Conservation (phyloP, 2,888 invertebrate genomes). For the Clunio marinus region DNA sequence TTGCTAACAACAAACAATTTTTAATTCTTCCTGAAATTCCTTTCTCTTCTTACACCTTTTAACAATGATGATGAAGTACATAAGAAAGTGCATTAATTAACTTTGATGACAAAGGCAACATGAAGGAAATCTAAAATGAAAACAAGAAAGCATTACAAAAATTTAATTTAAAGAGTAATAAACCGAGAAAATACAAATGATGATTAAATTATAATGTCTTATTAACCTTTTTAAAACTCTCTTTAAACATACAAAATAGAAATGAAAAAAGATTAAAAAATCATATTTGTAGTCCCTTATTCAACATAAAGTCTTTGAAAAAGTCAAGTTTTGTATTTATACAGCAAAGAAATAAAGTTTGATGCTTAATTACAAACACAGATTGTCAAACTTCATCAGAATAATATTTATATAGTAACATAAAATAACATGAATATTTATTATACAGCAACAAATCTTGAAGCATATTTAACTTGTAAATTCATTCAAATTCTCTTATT, state of each 20-base stretch:
- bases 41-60: neutral
- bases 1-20: conserved; percentile 14
- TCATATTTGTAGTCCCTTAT: too few relatives aligned
- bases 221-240: neutral
- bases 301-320: too few relatives aligned
- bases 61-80: conserved; percentile 3
- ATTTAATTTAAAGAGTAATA: conserved; percentile 8
- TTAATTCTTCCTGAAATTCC: conserved; percentile 25
- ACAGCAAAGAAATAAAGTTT: neutral
- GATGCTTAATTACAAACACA: too few relatives aligned
- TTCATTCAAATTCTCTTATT: too few relatives aligned
- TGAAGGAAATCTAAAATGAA: neutral
- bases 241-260: neutral
- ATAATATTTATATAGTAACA: neutral
- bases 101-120: neutral
- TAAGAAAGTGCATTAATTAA: conserved; percentile 25
- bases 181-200: conserved; percentile 18
- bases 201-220: too few relatives aligned
- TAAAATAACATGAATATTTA: neutral
- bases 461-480: too few relatives aligned
- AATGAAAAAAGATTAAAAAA: conserved; percentile 7
- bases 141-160: neutral
- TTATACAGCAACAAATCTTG: neutral
- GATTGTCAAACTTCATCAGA: neutral
- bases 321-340: neutral